Evolutionary conservation across 2,888 invertebrate genomes (phyloP), one percentile per base, ranked within the genome.

Genomic region (Orgyia antiqua): DNA sequence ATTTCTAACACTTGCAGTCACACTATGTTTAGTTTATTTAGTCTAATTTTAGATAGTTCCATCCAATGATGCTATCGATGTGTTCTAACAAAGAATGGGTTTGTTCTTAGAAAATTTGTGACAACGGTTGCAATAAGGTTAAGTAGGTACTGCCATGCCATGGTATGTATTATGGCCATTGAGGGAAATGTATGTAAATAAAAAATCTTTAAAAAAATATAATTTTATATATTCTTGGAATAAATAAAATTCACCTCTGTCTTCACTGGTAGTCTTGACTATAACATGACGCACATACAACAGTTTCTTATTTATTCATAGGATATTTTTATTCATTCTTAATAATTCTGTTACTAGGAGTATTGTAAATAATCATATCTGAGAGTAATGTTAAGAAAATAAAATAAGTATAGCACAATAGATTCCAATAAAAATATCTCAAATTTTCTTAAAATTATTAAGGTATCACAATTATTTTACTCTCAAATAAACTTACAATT

Each of bases 221-320:
- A 42, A 34, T 44, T n/a, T 49, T 45, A 33, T 52, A 36, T 38
- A 44, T 83, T 82, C 79, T 76, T 69, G 76, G 70, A 79, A 82
- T 83, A 83, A 83, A 83, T 82, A 78, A 39, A 36, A 64, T 58
- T 46, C 35, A 51, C 51, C 40, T 49, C 42, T 46, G 53, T 47
- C 46, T 47, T 57, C 54, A 68, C 64, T 56, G 58, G 55, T 56
- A 58, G 53, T n/a, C 53, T 66, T 68, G n/a, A n/a, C n/a, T 75
- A 65, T 42, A 39, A 51, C 45, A 56, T 50, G 52, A 51, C 39
- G 24, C 36, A 32, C 35, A 36, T 24, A 35, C 28, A 34, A 32
- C 24, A 40, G 29, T 31, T 32, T 33, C 24, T 17, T 25, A 31
- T 36, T n/a, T 33, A 39, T 28, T 35, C 26, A 36, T 39, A 43